Base-by-base conservation (phyloP, 2,797 vertebrate species). In the Esox lucius region DNA sequence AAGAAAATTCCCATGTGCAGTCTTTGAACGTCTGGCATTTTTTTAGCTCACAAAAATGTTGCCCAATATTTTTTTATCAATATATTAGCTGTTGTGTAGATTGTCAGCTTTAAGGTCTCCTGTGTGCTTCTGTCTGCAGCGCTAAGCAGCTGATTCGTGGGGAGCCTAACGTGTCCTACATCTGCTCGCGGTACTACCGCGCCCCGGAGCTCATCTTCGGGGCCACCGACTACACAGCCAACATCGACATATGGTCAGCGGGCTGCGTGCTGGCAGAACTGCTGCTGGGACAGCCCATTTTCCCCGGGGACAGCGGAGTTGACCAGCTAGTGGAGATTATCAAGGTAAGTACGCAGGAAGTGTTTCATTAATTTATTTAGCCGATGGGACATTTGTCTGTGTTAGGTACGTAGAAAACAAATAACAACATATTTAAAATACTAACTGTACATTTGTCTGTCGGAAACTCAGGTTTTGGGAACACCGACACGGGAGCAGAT, bases 291-390 rank as follows among this genome's bases (percentile, higher is more conserved):
- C 95, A 96, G 86, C 95, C 95, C 70, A 96, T 96, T 91, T 96
- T 96, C 87, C 95, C 95, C 79, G 95, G 95, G 77, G 95, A 96
- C 89, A 96, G 95, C 86, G 95, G 95, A 74, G 95, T 96, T 86
- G 95, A 96, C 93, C 95, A 96, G 66, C 92, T 96, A 90, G 95
- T 96, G 86, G 95, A 96, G 92, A 96, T 96, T 88, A 96, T 96
- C 87, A 96, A 96, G 95, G 95, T 96, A 5, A 9, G 70, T 35
- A 28, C 11, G 13, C 87, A 82, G 90, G 33, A 75, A 62, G 71
- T 1, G 12, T n/a, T 16, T 26, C 35, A 31, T 31, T 1, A 1
- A 31, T 68, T 6, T 68, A 56, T 59, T 59, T 9, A 5, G 8
- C 49, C 51, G 7, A 59, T 59, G 53, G 53, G n/a, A 56, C 19